phyloP scores from a whole-genome alignment of 2,888 invertebrate species.

The Gisinianus flammeolus region DNA sequence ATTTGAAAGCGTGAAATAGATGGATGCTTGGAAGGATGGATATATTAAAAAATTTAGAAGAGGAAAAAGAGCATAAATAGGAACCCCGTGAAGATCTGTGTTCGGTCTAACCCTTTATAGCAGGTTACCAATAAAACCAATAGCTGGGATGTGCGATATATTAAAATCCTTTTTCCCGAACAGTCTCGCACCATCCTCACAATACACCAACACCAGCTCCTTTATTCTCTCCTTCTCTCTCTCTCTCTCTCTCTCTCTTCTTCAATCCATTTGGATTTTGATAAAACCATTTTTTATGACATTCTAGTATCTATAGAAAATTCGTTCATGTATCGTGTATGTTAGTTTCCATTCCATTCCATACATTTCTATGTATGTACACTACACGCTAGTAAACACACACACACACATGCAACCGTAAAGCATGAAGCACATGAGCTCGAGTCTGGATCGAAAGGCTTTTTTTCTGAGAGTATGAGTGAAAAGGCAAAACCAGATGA shows the following conservation, averaged over 20 bases:
- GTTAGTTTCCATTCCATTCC: neutral
- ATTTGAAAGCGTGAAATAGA: slow-evolving; percentile 35
- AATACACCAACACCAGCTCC: slow-evolving; percentile 7
- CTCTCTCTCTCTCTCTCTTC: slow-evolving; percentile 1
- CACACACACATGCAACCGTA: neutral
- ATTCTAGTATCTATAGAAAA: neutral
- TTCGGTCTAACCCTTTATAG: slow-evolving; percentile 45
- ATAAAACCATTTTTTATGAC: slow-evolving; percentile 26
- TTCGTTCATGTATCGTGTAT: neutral
- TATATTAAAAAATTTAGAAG: slow-evolving; percentile 39
- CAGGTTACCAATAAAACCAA: slow-evolving; percentile 48
- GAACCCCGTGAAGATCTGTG: slow-evolving; percentile 41
- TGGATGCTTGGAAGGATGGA: slow-evolving; percentile 33
- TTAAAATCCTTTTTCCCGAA: slow-evolving; percentile 39
- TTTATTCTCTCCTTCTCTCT: neutral
- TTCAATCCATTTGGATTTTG: slow-evolving; percentile 30
- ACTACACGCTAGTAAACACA: no score
- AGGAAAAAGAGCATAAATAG: slow-evolving; percentile 31
- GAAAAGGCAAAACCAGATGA: neutral
- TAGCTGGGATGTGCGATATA: slow-evolving; percentile 33
- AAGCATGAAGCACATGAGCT: neutral
- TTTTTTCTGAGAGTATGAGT: neutral
- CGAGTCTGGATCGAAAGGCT: neutral
- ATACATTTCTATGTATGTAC: neutral
- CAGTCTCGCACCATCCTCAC: slow-evolving; percentile 19